Evolutionary conservation across 2,113 vertebrate species (phyloP).

Genomic region (Empidonax traillii): DNA sequence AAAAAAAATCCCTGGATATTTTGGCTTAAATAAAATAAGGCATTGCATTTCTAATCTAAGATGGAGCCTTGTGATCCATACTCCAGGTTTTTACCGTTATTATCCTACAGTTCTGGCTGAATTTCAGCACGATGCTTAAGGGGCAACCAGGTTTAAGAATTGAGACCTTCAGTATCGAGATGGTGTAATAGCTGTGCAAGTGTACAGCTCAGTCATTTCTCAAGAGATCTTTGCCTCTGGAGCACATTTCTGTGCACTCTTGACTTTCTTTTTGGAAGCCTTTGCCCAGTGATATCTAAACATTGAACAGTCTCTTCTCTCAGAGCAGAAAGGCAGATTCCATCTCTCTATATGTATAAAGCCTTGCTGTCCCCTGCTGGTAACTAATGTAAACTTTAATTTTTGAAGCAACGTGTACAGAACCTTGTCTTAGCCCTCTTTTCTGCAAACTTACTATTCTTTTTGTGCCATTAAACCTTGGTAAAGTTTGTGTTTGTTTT

Average conservation of each 20-base stretch:
- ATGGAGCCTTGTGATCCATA: accelerated
- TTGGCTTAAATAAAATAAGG: not conserved
- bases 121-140: not conserved
- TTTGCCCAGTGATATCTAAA: not conserved
- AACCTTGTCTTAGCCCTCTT: not conserved
- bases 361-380: conserved; percentile 42
- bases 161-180: not conserved
- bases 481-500: not conserved
- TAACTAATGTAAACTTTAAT: not conserved
- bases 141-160: not conserved
- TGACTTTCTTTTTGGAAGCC: not conserved
- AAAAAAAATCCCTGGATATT: not conserved
- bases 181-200: not conserved
- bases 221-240: not conserved
- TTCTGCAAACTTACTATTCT: not conserved
- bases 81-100: not conserved
- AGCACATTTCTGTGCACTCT: not conserved
- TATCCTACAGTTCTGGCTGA: not conserved
- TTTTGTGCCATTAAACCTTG: not conserved
- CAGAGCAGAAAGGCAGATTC: not conserved
- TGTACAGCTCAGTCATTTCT: not conserved
- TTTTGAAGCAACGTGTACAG: not conserved
- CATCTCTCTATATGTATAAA: not conserved
- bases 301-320: not conserved
- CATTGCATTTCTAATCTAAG: not conserved